Conservation (phyloP, 2,888 invertebrate species). For the Tachystola acroxantha region DNA sequence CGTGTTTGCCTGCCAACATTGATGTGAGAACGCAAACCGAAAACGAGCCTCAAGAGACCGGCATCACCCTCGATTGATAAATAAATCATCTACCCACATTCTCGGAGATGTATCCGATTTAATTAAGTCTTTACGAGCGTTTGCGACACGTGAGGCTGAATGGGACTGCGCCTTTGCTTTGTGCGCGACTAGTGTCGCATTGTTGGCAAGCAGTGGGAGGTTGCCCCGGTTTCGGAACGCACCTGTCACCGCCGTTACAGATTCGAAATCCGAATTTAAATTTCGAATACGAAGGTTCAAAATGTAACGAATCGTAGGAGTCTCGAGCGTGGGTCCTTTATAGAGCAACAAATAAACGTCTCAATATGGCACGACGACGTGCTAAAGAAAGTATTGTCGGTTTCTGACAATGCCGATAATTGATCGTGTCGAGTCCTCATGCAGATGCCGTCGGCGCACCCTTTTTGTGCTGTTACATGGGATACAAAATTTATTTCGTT, state of each 20-base stretch:
- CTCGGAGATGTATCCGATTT: conserved; percentile 55
- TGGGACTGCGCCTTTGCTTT: conserved; percentile 42
- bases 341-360: conserved; percentile 28
- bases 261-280: conserved; percentile 36
- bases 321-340: conserved; percentile 35
- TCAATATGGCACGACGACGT: conserved; percentile 55
- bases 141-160: conserved; percentile 63
- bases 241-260: conserved; percentile 50
- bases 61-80: conserved; percentile 30
- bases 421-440: conserved; percentile 54
- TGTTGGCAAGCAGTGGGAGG: conserved; percentile 72
- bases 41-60: conserved; percentile 22
- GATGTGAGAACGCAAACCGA: conserved; percentile 1
- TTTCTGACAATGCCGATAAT: conserved; percentile 62
- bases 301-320: conserved; percentile 22
- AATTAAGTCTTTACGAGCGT: conserved; percentile 63
- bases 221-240: conserved; percentile 55
- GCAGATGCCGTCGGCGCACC: conserved; percentile 61
- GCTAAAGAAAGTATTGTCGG: conserved; percentile 53
- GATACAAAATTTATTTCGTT: conserved; percentile 49
- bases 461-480: conserved; percentile 42
- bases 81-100: conserved; percentile 62
- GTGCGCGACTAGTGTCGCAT: conserved; percentile 43
- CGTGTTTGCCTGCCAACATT: not conserved
- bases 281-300: conserved; percentile 26